phyloP scores from a whole-genome alignment of 2,797 vertebrate genomes.

The Oreonectes daqikongensis region DNA sequence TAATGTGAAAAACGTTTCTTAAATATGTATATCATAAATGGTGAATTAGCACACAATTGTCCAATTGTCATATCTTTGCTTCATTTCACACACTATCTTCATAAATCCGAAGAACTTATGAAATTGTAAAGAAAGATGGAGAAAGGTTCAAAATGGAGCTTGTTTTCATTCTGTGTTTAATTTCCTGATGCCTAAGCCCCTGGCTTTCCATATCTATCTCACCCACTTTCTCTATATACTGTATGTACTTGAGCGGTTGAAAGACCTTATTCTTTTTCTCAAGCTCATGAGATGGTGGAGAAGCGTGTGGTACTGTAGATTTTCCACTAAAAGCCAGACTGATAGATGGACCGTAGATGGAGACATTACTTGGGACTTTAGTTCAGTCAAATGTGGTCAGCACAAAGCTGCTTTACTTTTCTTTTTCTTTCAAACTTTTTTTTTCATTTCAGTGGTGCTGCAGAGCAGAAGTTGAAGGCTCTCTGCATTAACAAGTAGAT shows the following conservation, averaged over 20 bases:
- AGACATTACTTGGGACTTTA: slow-evolving; percentile 35
- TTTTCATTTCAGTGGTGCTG: slow-evolving; percentile 41
- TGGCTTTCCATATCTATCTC: slow-evolving; percentile 80
- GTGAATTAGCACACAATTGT: neutral
- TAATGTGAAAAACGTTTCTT: too few species aligned
- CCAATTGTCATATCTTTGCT: slow-evolving; percentile 26
- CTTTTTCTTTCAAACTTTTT: slow-evolving; percentile 6
- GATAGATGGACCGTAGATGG: slow-evolving; percentile 14
- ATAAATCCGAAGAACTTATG: slow-evolving; percentile 65
- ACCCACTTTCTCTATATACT: slow-evolving; percentile 62
- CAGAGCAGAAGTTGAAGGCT: slow-evolving; percentile 32
- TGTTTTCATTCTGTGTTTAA: slow-evolving; percentile 98
- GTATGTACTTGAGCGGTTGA: slow-evolving; percentile 50
- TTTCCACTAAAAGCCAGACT: neutral
- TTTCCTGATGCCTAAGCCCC: slow-evolving; percentile 92
- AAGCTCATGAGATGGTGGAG: slow-evolving; percentile 4
- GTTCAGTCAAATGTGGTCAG: slow-evolving; percentile 31
- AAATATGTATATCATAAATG: neutral
- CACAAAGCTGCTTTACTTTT: neutral
- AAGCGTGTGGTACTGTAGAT: slow-evolving; percentile 27
- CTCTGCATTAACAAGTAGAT: slow-evolving; percentile 61
- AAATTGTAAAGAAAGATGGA: slow-evolving; percentile 82
- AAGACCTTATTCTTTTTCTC: slow-evolving; percentile 47
- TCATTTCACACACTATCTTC: slow-evolving; percentile 44
- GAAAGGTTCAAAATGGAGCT: slow-evolving; percentile 79